Evolutionary conservation across 2,113 vertebrate genomes (phyloP).

Genomic region (Indri indri): DNA sequence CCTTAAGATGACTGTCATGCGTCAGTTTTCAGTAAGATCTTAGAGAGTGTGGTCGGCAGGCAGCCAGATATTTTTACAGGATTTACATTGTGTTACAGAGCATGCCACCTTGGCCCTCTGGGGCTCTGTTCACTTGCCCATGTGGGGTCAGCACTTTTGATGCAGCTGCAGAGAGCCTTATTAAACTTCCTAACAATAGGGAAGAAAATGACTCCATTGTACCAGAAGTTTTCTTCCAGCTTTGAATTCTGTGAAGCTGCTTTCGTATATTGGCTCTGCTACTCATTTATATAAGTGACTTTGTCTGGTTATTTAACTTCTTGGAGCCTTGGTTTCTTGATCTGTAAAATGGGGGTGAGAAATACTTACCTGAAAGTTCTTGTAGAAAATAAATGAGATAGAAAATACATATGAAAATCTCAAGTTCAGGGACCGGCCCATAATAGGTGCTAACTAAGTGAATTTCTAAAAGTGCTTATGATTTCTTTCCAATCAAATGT

Average conservation of each 20-base stretch:
- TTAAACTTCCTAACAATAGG: background rate
- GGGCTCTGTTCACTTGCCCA: background rate
- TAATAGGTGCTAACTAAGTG: background rate
- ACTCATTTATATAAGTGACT: background rate
- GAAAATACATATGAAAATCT: background rate
- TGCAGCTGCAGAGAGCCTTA: background rate
- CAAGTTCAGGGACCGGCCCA: background rate
- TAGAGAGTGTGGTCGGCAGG: background rate
- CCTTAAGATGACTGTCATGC: background rate
- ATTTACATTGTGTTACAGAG: background rate
- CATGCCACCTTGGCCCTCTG: background rate
- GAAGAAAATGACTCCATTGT: background rate
- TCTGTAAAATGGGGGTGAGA: background rate
- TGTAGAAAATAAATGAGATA: background rate
- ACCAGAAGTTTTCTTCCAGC: background rate
- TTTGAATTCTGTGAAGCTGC: background rate
- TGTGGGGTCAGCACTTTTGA: background rate
- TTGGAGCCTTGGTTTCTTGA: background rate
- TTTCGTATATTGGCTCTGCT: background rate
- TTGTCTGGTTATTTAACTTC: background rate
- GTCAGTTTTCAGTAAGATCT: background rate
- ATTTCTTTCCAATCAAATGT: constrained; percentile 19
- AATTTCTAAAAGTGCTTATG: background rate
- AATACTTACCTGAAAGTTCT: background rate
- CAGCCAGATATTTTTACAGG: background rate